Evolutionary conservation across 1,140 invertebrate species (phyloP).

Genomic region (Pseudomyrmex concolor): DNA sequence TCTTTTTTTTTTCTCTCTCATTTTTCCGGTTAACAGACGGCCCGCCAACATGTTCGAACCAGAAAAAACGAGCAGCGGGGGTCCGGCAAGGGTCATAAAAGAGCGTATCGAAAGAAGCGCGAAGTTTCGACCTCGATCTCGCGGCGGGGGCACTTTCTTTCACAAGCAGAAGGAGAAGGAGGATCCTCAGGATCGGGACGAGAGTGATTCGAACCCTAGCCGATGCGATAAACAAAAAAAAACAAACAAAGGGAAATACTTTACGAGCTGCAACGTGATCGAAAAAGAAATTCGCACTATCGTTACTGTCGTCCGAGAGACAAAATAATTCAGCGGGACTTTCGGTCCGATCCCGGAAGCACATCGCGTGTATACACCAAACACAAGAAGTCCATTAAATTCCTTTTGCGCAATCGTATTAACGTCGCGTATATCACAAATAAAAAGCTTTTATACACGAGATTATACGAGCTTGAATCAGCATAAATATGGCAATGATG

Average conservation of each 20-base stretch:
- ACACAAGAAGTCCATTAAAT: background rate
- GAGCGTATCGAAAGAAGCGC: constrained; percentile 55
- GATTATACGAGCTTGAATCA: background rate
- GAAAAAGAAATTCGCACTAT: background rate
- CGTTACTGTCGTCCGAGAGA: background rate
- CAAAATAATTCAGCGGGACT: constrained; percentile 26
- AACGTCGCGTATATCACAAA: background rate
- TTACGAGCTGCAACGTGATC: background rate
- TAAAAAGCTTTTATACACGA: background rate
- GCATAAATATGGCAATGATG: too few species aligned
- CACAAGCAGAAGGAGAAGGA: constrained; percentile 5
- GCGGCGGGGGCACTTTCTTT: constrained; percentile 74
- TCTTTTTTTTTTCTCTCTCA: too few species aligned
- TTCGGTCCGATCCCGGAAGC: background rate
- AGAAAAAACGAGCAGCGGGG: constrained; percentile 22
- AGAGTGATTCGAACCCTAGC: constrained; percentile 36
- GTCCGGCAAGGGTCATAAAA: constrained; percentile 63
- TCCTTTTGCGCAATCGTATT: constrained; percentile 16
- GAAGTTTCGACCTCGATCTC: constrained; percentile 75
- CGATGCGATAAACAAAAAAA: background rate
- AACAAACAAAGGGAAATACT: too few species aligned
- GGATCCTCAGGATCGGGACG: constrained; percentile 38
- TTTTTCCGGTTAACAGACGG: background rate
- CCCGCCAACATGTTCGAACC: constrained; percentile 6
- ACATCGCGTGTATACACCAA: background rate